phyloP scores from a whole-genome alignment of 2,797 vertebrate species.

The Sebastes taczanowskii region DNA sequence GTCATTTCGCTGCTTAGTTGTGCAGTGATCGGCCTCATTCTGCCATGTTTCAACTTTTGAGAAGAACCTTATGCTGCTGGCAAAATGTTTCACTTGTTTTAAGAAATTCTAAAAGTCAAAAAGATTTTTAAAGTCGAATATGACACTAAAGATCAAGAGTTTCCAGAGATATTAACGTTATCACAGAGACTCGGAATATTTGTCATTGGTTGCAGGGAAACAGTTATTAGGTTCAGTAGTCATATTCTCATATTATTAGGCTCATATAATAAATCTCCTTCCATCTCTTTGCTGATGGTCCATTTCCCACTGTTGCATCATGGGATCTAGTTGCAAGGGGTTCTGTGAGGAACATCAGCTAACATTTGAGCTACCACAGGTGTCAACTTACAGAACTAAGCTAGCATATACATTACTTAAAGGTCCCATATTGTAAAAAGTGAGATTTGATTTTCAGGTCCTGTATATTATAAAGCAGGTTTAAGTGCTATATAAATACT shows the following conservation, averaged over 20 bases:
- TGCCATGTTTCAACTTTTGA: conserved; percentile 45
- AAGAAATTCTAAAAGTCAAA: background rate
- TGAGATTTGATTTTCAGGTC: too few relatives aligned
- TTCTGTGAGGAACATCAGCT: background rate
- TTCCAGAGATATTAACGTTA: background rate
- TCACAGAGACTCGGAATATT: background rate
- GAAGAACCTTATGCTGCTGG: conserved; percentile 2
- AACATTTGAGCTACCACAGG: background rate
- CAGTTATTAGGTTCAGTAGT: background rate
- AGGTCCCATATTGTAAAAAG: too few relatives aligned
- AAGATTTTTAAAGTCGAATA: background rate
- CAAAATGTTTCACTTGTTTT: conserved; percentile 21
- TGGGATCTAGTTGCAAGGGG: background rate
- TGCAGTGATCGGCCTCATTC: conserved; percentile 47
- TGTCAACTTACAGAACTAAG: background rate
- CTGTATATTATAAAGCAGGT: too few relatives aligned
- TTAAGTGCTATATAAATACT: too few relatives aligned
- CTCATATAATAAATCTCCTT: background rate
- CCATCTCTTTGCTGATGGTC: background rate
- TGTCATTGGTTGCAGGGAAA: background rate
- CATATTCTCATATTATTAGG: background rate
- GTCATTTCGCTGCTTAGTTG: conserved; percentile 14
- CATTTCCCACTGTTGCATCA: background rate
- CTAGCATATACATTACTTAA: background rate
- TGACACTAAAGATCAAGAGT: background rate